Evolutionary conservation across 1,140 invertebrate species (phyloP), one percentile per base, ranked within the genome.

Genomic region (Diorhabda sublineata): DNA sequence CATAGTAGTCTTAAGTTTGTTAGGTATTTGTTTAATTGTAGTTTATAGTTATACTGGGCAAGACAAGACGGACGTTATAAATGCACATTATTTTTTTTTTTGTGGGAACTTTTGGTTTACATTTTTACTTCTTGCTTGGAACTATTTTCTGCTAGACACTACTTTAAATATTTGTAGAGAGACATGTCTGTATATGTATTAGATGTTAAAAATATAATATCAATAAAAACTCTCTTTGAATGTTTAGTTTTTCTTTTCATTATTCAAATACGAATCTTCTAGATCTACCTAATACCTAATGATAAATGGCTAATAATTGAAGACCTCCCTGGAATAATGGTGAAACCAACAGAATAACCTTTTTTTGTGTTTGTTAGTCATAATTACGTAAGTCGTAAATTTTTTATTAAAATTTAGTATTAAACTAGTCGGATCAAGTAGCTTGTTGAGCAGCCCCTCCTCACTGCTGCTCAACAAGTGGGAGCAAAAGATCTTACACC

Each of bases 141-240:
- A 69, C 58, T 67, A 67, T 56, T 59, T 67, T 52, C 57, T 60
- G 58, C 65, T 59, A 66, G 26, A 26, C 64, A 66, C 65, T 69
- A 58, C 64, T 64, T 68, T 61, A 56, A 69, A 74, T 71, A 61
- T 71, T 70, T 68, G 72, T 71, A 70, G 69, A 75, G 71, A 71
- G 65, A 62, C 65, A 74, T 74, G 68, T 74, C 74, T 76, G 73
- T 76, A 76, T 26, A 26, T 76, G 75, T 76, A 76, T 61, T 76
- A 72, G 75, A 76, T 76, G 75, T 76, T 76, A 75, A 75, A 73
- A 72, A 66, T 43, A 45, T 66, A 57, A 42, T 57, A 58, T 57
- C 64, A 58, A 66, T 58, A 58, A 66, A 64, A 66, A 42, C 42
- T 66, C 26, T 57, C 42, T 42, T 66, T 58, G 6, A 58, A 57